Conservation (phyloP, 2,888 invertebrate genomes). For the Osedax fenrisi region DNA sequence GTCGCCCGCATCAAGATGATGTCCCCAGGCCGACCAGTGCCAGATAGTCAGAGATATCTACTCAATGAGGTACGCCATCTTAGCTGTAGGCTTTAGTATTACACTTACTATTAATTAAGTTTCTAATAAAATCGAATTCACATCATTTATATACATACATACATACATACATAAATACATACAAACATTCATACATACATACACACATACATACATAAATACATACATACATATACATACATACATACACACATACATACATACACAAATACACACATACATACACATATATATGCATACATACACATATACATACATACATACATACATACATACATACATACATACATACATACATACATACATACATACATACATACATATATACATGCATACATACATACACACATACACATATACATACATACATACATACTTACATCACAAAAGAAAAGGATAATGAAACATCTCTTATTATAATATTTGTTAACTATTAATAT, state of each 20-base stretch:
- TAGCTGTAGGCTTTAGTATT: neutral
- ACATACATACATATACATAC: too few species aligned
- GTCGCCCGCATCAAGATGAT: too few species aligned
- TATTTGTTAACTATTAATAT: too few species aligned
- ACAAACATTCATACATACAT: too few species aligned
- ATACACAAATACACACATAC: neutral
- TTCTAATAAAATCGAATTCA: neutral
- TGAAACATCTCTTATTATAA: too few species aligned
- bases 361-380: neutral
- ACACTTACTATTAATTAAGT: neutral
- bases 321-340: neutral
- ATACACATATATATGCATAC: neutral
- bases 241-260: neutral
- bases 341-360: neutral
- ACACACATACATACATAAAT: too few species aligned
- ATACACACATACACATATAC: neutral
- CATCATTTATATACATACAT: too few species aligned
- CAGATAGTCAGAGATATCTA: too few species aligned
- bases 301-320: neutral
- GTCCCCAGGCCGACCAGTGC: too few species aligned
- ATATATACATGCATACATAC: neutral
- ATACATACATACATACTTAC: neutral
- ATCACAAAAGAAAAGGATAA: too few species aligned
- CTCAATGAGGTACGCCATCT: too few species aligned
- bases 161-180: too few species aligned